These are phyloP conservation scores for Steinernema scapterisci DNA, from an alignment of 2,888 invertebrate species.

Conservation along the genomic window DNA sequence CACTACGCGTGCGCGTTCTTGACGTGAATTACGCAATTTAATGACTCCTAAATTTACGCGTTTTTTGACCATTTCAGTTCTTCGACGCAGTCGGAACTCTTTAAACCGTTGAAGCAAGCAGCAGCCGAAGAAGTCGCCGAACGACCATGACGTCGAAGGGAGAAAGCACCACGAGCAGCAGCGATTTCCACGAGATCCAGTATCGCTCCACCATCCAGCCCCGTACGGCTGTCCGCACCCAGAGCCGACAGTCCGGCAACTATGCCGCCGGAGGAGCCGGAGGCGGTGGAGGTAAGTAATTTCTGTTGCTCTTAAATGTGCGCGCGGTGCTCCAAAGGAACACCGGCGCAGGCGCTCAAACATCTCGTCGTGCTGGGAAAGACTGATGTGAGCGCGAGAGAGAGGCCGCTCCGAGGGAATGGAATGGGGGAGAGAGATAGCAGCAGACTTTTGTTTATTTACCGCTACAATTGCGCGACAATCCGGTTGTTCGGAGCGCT, in stretches of 20 bases:
- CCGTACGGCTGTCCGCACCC: slow-evolving; percentile 57
- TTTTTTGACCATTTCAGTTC: slow-evolving; percentile 4
- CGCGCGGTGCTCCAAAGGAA: no score
- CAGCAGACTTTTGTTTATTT: slow-evolving; percentile 24
- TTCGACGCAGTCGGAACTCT: not conserved
- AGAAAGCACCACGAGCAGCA: not conserved
- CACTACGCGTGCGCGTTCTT: not conserved
- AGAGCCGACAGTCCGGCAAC: slow-evolving; percentile 46
- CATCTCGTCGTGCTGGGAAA: not conserved
- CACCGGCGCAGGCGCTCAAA: not conserved
- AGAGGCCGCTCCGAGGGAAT: no score
- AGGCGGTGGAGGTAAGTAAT: slow-evolving; percentile 31
- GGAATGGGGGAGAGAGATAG: no score
- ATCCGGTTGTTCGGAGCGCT: slow-evolving; percentile 9
- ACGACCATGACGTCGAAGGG: not conserved
- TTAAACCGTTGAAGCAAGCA: not conserved
- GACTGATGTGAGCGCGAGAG: no score
- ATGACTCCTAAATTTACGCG: not conserved
- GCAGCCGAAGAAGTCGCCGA: not conserved
- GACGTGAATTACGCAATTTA: no score
- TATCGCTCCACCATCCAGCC: slow-evolving; percentile 67
- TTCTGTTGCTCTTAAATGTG: no score
- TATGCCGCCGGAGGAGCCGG: slow-evolving; percentile 50
- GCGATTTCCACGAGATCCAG: slow-evolving; percentile 25
- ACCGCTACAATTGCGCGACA: slow-evolving; percentile 22